Evolutionary conservation across 2,113 vertebrate species (phyloP).

Genomic region (Callopanchax toddi): DNA sequence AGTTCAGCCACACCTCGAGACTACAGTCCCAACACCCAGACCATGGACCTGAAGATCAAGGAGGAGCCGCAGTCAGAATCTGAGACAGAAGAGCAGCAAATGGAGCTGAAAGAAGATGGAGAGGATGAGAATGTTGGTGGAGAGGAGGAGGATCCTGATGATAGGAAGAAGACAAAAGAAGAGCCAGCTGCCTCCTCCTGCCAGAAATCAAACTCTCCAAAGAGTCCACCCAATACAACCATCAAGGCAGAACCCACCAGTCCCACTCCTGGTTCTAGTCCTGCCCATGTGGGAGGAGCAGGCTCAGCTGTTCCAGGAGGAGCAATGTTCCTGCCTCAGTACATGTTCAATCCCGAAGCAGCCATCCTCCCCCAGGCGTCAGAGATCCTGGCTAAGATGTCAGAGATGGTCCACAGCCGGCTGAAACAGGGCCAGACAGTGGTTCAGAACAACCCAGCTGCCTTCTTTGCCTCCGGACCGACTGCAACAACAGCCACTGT

Average conservation of each 20-base stretch:
- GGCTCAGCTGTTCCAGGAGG: constrained; percentile 79
- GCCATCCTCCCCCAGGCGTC: constrained; percentile 91
- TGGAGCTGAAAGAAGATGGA: constrained; percentile 39
- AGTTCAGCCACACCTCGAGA: constrained; percentile 73
- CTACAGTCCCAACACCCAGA: constrained; percentile 46
- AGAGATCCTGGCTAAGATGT: constrained; percentile 97
- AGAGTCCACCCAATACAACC: constrained; percentile 74
- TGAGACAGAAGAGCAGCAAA: constrained; percentile 70
- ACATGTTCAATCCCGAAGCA: constrained; percentile 86
- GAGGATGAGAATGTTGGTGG: constrained; percentile 22
- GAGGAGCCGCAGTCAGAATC: constrained; percentile 82
- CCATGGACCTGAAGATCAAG: constrained; percentile 77
- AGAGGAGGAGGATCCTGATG: constrained; percentile 31
- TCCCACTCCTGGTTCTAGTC: constrained; percentile 91
- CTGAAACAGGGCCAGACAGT: constrained; percentile 87
- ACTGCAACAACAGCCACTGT: constrained; percentile 58
- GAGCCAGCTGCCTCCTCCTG: constrained; percentile 34
- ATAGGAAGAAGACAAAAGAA: constrained; percentile 14
- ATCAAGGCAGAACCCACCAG: constrained; percentile 90
- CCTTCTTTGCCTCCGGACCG: constrained; percentile 71
- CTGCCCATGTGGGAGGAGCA: constrained; percentile 80
- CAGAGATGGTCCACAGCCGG: constrained; percentile 94
- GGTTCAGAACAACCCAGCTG: constrained; percentile 55
- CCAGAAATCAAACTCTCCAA: constrained; percentile 77
- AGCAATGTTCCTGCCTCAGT: constrained; percentile 87